A percentile compares a stretch with the other conserved stretches of the same genome.
Evolutionary conservation across 2,888 invertebrate species (phyloP).

Genomic region (Agriopis leucophaearia): DNA sequence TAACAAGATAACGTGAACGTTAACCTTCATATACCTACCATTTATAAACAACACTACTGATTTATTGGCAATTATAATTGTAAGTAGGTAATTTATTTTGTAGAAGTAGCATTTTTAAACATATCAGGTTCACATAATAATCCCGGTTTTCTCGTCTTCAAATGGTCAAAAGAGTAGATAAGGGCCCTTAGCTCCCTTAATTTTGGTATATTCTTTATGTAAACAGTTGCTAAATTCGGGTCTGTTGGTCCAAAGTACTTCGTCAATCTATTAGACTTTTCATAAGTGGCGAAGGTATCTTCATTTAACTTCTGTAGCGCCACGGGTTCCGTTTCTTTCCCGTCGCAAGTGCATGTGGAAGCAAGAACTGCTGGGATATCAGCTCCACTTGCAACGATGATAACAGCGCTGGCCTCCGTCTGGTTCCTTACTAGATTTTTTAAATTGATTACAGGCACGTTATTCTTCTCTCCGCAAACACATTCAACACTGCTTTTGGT

Average conservation of each 20-base stretch:
- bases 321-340: background rate
- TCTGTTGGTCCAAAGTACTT: constrained; percentile 1
- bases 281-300: background rate
- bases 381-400: background rate
- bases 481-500: background rate
- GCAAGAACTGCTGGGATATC: background rate
- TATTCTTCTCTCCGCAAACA: background rate
- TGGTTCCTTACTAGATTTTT: background rate
- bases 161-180: background rate
- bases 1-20: too few species aligned
- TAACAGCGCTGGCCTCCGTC: background rate
- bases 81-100: background rate
- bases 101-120: constrained; percentile 2
- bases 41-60: too few species aligned
- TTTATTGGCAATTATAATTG: too few species aligned
- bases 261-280: background rate
- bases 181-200: background rate
- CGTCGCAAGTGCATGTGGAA: background rate
- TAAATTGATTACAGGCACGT: background rate
- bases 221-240: background rate
- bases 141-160: background rate
- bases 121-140: background rate
- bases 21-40: too few species aligned
- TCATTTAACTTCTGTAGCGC: constrained; percentile 4
- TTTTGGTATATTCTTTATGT: background rate